Percentiles rank a stretch among this genome's conserved stretches.
Evolutionary conservation across 1,140 invertebrate genomes (phyloP).

Genomic region (Mycetomoellerius zeteki): DNA sequence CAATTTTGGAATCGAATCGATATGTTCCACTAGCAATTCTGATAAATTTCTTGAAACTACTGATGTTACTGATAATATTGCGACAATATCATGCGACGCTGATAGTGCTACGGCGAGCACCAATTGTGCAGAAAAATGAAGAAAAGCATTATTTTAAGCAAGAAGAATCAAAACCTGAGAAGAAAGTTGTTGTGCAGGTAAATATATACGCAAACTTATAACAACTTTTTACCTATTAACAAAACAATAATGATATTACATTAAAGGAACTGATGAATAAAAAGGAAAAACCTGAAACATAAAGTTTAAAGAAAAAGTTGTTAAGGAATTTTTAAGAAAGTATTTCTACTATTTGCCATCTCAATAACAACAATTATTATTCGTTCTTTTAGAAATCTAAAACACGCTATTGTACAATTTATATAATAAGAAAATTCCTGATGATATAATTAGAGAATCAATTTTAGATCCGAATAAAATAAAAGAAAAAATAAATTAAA

Average conservation of each 20-base stretch:
- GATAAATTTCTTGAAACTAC: not conserved
- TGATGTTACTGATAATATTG: not conserved
- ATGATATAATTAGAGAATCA: constrained; percentile 5
- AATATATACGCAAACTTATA: not conserved
- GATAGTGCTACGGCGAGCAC: not conserved
- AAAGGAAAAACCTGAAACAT: not conserved
- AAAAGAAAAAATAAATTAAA: not conserved
- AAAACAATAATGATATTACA: not conserved
- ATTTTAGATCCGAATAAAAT: constrained; percentile 12
- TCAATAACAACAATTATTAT: constrained; percentile 30
- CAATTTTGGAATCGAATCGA: not conserved
- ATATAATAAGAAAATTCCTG: constrained; percentile 21
- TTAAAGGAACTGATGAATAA: not conserved
- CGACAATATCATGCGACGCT: not conserved
- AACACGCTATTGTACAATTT: not conserved
- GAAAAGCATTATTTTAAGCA: constrained; percentile 31
- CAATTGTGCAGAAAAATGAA: not conserved
- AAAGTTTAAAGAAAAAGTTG: constrained; percentile 58
- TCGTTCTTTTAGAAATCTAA: constrained; percentile 43
- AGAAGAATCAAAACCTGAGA: not conserved
- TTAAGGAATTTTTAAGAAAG: not conserved
- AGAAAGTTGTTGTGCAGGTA: not conserved
- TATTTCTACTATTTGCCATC: not conserved
- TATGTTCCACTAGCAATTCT: not conserved
- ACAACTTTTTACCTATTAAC: constrained; percentile 8